Percentiles rank a stretch among this genome's conserved stretches.
These are phyloP conservation scores for Coenonympha arcania DNA, from an alignment of 2,888 invertebrate genomes.

Conservation along the genomic window DNA sequence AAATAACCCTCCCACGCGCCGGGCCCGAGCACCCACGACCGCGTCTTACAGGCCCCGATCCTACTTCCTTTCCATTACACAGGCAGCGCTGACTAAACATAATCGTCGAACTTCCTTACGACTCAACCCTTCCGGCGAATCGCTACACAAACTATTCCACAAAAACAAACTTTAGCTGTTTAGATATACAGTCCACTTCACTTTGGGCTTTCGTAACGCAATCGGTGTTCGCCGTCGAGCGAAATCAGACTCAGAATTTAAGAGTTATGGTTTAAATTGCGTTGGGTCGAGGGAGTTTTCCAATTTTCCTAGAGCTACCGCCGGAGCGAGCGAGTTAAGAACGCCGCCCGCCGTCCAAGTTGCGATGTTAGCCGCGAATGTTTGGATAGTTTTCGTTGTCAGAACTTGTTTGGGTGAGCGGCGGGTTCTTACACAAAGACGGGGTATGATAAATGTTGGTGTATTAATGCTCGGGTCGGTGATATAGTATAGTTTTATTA, in stretches of 20 bases:
- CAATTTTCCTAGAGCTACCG: conserved; percentile 69
- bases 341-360: conserved; percentile 65
- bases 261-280: conserved; percentile 27
- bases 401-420: conserved; percentile 66
- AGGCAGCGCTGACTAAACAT: conserved; percentile 71
- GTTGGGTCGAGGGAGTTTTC: conserved; percentile 42
- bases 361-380: conserved; percentile 64
- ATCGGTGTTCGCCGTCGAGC: conserved; percentile 18
- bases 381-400: conserved; percentile 66
- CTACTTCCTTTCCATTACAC: conserved; percentile 72
- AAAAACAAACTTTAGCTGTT: conserved; percentile 45
- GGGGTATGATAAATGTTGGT: conserved; percentile 69
- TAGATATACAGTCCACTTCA: conserved; percentile 37
- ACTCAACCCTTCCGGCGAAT: conserved; percentile 70
- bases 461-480: conserved; percentile 66
- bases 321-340: conserved; percentile 71
- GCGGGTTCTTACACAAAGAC: conserved; percentile 71
- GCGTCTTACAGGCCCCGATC: conserved; percentile 73
- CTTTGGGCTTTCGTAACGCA: conserved; percentile 19
- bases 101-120: conserved; percentile 75
- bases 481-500: conserved; percentile 71
- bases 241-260: conserved; percentile 17
- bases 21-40: conserved; percentile 54
- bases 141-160: conserved; percentile 37
- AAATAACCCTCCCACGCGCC: conserved; percentile 50